A percentile compares a stretch with the other conserved stretches of the same genome.
Evolutionary conservation across 2,113 vertebrate species (phyloP).

Genomic region (Pachyramphus minor): DNA sequence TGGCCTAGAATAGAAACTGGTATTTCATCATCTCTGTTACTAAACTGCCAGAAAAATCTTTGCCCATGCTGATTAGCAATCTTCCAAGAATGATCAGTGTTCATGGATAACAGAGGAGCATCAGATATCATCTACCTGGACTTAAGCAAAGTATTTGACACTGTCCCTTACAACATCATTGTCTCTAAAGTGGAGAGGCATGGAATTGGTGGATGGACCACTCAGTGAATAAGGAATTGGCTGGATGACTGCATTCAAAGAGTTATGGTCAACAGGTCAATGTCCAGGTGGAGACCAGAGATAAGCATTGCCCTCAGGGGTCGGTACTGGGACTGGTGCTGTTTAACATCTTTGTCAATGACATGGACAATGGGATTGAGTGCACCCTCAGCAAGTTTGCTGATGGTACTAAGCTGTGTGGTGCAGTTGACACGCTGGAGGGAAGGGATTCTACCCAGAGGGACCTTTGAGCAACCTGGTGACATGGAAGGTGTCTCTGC

Average conservation of each 20-base stretch:
- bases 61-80: background rate
- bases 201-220: background rate
- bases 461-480: background rate
- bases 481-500: background rate
- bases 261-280: background rate
- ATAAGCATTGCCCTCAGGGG: background rate
- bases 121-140: background rate
- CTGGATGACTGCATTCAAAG: background rate
- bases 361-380: background rate
- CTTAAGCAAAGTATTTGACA: background rate
- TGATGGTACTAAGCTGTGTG: background rate
- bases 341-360: background rate
- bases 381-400: background rate
- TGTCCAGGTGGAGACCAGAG: background rate
- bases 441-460: background rate
- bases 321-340: rapidly evolving
- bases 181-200: background rate
- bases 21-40: background rate
- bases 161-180: background rate
- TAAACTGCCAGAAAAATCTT: background rate
- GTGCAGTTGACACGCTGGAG: background rate
- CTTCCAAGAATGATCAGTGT: background rate
- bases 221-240: background rate
- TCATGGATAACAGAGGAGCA: background rate
- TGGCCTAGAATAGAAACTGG: background rate